A percentile compares a stretch with the other conserved stretches of the same genome.
Conservation (phyloP, 2,797 vertebrate genomes). For the Numenius phaeopus region DNA sequence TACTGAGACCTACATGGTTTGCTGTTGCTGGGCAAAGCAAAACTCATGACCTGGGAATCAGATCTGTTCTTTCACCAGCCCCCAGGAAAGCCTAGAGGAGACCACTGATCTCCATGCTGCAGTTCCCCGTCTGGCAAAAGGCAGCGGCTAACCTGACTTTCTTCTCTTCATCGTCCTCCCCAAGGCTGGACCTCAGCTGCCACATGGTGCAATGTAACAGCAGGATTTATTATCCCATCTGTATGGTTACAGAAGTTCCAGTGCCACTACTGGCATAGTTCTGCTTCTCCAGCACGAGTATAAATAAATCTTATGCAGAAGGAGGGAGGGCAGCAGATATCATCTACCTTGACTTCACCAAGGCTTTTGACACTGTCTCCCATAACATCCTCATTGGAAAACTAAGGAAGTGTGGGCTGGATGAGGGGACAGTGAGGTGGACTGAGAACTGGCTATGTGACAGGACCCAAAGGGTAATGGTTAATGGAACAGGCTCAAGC, state of each 20-base stretch:
- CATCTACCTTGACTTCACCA: too few relatives aligned
- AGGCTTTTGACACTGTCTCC: too few relatives aligned
- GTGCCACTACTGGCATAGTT: background rate
- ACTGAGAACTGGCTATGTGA: too few relatives aligned
- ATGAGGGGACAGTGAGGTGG: too few relatives aligned
- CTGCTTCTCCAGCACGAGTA: background rate
- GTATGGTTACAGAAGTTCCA: background rate
- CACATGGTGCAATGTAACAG: background rate
- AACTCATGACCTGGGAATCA: background rate
- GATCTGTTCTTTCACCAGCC: background rate
- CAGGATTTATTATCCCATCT: background rate
- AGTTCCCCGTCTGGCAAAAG: background rate
- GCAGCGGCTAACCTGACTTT: background rate
- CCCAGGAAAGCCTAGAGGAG: background rate
- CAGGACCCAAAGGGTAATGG: too few relatives aligned
- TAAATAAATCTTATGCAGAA: background rate
- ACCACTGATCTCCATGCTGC: background rate
- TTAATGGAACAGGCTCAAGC: too few relatives aligned
- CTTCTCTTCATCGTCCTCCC: background rate
- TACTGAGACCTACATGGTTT: background rate
- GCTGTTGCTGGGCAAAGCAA: background rate
- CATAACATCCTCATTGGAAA: too few relatives aligned
- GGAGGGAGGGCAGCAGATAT: too few relatives aligned
- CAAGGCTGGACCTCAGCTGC: background rate
- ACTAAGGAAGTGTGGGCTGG: too few relatives aligned